phyloP scores from a whole-genome alignment of 2,888 invertebrate genomes.

The Timandra comae region DNA sequence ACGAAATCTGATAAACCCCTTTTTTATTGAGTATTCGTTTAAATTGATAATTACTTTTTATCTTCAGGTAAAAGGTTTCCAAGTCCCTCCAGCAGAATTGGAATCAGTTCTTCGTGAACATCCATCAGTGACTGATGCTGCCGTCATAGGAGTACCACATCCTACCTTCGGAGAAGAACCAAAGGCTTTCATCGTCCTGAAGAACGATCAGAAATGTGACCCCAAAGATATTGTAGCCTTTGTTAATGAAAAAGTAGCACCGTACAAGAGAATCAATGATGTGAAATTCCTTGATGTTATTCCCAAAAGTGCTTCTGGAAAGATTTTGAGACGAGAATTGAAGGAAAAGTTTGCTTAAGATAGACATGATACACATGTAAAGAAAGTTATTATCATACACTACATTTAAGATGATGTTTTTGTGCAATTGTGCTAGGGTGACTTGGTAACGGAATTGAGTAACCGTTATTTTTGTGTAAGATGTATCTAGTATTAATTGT shows the following conservation, averaged over 20 bases:
- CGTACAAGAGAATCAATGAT: conserved; percentile 84
- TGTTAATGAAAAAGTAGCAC: conserved; percentile 82
- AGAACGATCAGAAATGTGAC: conserved; percentile 31
- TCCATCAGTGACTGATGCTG: conserved; percentile 87
- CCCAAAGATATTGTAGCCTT: conserved; percentile 79
- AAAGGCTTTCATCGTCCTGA: conserved; percentile 82
- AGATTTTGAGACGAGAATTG: conserved; percentile 83
- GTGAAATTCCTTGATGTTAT: conserved; percentile 81
- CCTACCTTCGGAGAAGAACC: conserved; percentile 84
- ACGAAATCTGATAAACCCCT: not conserved
- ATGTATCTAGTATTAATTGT: too few species aligned
- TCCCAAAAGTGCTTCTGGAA: conserved; percentile 87
- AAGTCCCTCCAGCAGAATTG: conserved; percentile 93
- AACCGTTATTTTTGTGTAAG: too few species aligned
- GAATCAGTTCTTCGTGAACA: conserved; percentile 85
- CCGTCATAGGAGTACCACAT: conserved; percentile 88
- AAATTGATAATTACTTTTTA: too few species aligned
- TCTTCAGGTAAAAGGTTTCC: conserved; percentile 79
- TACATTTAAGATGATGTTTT: too few species aligned
- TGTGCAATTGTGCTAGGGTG: too few species aligned
- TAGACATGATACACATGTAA: too few species aligned
- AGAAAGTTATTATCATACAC: too few species aligned
- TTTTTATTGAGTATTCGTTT: not conserved
- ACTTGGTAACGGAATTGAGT: too few species aligned
- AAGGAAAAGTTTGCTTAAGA: conserved; percentile 53